Evolutionary conservation across 2,797 vertebrate species (phyloP), one percentile per base, ranked within the genome.

Genomic region (Enteromius treurensis): DNA sequence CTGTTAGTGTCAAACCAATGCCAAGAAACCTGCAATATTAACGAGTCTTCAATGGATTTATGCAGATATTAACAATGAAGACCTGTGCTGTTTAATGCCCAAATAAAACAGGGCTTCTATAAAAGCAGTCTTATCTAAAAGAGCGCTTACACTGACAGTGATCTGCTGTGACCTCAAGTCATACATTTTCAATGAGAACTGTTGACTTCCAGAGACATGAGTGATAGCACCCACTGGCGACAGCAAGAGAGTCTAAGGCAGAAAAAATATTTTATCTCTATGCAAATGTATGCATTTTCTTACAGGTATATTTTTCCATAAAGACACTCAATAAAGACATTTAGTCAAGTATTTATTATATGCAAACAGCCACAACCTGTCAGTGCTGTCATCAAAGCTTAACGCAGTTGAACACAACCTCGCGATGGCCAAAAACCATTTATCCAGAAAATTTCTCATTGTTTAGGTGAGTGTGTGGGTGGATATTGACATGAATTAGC

Each of bases 131-230:
- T 75, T 73, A 42, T 26, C 34, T 76, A 42, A 58, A 75, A 23
- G 32, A n/a, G 37, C 11, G 1, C 21, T 76, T 76, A 53, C 29
- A 74, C 2, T 76, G 32, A 77, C 14, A 23, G 34, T 1, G 34
- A 60, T 74, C 49, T 53, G 19, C 29, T 53, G 5, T 32, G 19
- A 55, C 5, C 19, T 55, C 29, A 75, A 75, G 71, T 75, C 5
- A 42, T 42, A 60, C 34, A 77, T 77, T 75, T 55, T 74, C 53
- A 60, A 26, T 60, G 53, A 60, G 53, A 55, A 73, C 45, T 51
- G 15, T 49, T 53, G 0, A 74, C n/a, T 74, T 53, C 13, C 5
- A 74, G 34, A 76, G 53, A 42, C 53, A 76, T 42, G 14, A 17
- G n/a, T 40, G 74, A 76, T 34, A 58, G 29, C 17, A 19, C 47